These are phyloP conservation scores for Augochlorella aurata DNA, from an alignment of 2,888 invertebrate genomes.

Conservation along the genomic window DNA sequence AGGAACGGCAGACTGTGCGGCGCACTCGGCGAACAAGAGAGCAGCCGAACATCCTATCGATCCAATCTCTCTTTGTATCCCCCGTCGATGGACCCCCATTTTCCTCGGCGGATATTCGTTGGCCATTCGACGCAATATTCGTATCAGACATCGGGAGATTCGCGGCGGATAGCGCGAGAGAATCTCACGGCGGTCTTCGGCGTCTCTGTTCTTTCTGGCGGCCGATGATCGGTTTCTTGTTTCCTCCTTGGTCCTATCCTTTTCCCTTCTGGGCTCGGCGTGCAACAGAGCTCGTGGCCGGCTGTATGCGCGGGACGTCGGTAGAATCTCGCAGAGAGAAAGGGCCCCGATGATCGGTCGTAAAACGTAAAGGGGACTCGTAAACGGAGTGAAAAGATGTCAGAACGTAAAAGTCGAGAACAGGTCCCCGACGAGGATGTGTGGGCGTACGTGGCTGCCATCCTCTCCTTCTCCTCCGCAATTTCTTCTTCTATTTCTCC, in stretches of 20 bases:
- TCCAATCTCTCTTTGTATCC: constrained; percentile 29
- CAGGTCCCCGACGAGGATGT: constrained; percentile 69
- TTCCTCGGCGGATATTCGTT: constrained; percentile 22
- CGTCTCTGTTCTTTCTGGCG: constrained; percentile 43
- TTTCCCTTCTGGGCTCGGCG: constrained; percentile 21
- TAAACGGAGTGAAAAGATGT: constrained; percentile 75
- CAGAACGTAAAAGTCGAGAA: constrained; percentile 71
- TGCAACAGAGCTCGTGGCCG: neutral
- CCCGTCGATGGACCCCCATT: constrained; percentile 30
- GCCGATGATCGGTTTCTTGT: constrained; percentile 49
- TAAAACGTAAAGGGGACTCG: constrained; percentile 79
- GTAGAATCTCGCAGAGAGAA: constrained; percentile 68
- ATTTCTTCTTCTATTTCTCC: constrained; percentile 13
- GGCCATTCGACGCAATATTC: constrained; percentile 45
- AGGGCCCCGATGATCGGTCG: constrained; percentile 76
- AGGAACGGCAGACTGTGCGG: neutral
- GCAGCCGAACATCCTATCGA: constrained; percentile 13
- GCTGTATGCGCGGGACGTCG: constrained; percentile 44
- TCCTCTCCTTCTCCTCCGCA: constrained; percentile 33
- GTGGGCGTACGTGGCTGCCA: constrained; percentile 71
- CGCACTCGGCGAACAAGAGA: neutral
- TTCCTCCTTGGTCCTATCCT: constrained; percentile 34
- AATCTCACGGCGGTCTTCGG: constrained; percentile 52
- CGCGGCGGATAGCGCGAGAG: constrained; percentile 39
- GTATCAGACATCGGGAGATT: constrained; percentile 47